A percentile compares a stretch with the other conserved stretches of the same genome.
Evolutionary conservation across 2,113 vertebrate genomes (phyloP).

Genomic region (Zapus hudsonius): DNA sequence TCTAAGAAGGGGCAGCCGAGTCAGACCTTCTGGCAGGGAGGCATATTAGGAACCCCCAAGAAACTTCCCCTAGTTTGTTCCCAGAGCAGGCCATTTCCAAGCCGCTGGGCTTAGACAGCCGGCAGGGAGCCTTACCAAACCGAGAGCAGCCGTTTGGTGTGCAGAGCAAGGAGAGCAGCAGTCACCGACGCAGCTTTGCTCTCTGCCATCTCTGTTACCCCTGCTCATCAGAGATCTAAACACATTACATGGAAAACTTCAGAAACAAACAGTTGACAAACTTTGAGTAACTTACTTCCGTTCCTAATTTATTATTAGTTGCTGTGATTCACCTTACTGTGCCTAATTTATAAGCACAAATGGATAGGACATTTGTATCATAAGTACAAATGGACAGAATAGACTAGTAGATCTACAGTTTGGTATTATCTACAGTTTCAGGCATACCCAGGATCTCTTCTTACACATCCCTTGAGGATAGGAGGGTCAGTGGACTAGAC

Average conservation of each 20-base stretch:
- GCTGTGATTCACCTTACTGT: not conserved
- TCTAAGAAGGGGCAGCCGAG: not conserved
- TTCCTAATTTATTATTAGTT: not conserved
- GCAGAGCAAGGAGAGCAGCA: not conserved
- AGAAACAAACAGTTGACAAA: not conserved
- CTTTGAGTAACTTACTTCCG: not conserved
- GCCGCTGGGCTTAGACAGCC: not conserved
- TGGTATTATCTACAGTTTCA: not conserved
- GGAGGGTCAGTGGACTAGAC: no score
- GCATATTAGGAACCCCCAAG: not conserved
- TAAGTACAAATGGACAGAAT: not conserved
- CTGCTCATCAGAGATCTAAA: not conserved
- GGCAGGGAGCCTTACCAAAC: not conserved
- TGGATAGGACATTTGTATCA: not conserved
- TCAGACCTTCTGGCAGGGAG: not conserved
- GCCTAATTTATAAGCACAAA: not conserved
- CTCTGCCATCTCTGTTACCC: not conserved
- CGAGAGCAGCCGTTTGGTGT: not conserved
- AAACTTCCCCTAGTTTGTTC: conserved; percentile 12
- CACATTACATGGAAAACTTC: not conserved
- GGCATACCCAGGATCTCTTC: not conserved
- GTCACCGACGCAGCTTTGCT: not conserved
- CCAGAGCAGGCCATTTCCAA: not conserved
- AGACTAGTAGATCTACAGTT: not conserved
- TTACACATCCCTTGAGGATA: not conserved